Evolutionary conservation across 2,888 invertebrate species (phyloP).

Genomic region (Marasmarcha lunaedactyla): DNA sequence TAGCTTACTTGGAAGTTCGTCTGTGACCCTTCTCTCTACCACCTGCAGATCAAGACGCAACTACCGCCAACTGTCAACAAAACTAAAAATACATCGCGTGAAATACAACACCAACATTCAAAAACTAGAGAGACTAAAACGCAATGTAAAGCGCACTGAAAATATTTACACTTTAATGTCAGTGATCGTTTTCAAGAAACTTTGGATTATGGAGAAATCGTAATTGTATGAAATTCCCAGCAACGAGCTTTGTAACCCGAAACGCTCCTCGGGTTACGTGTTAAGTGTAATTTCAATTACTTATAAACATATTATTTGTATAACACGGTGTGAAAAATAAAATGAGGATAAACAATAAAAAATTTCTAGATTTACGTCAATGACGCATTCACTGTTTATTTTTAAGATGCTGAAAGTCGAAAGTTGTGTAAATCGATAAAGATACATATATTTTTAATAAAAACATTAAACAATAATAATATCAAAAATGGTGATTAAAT

Average conservation of each 20-base stretch:
- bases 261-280: constrained; percentile 39
- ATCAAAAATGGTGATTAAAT: too few species aligned
- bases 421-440: too few species aligned
- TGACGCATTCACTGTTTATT: too few species aligned
- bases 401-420: too few species aligned
- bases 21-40: neutral
- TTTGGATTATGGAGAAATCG: constrained; percentile 28
- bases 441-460: too few species aligned
- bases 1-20: neutral
- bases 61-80: neutral
- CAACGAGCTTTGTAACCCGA: constrained; percentile 44
- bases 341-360: constrained; percentile 17
- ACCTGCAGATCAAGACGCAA: neutral
- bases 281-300: constrained; percentile 22
- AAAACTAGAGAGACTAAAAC: neutral
- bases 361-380: too few species aligned
- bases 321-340: constrained; percentile 19
- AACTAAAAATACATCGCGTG: neutral
- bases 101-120: neutral
- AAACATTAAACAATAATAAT: too few species aligned
- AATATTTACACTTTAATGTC: neutral
- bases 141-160: neutral
- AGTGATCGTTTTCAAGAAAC: constrained; percentile 1
- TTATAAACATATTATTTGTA: constrained; percentile 20
- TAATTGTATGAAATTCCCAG: constrained; percentile 60